A percentile compares a stretch with the other conserved stretches of the same genome.
Evolutionary conservation across 2,113 vertebrate genomes (phyloP).

Genomic region (Sapajus apella): DNA sequence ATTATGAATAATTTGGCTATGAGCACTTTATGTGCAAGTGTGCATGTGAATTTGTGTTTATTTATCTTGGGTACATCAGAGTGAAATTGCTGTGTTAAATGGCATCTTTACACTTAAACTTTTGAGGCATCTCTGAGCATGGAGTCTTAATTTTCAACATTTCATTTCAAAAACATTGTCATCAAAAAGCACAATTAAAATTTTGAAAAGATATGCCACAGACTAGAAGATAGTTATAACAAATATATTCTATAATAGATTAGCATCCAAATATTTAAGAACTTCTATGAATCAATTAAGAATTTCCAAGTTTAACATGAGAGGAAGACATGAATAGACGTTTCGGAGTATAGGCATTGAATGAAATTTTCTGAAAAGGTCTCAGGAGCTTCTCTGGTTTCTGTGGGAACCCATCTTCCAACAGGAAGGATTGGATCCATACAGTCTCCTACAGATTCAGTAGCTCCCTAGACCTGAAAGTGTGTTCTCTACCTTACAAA

Average conservation of each 20-base stretch:
- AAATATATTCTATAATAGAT: background rate
- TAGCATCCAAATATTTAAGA: background rate
- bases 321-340: background rate
- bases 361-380: background rate
- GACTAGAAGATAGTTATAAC: background rate
- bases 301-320: background rate
- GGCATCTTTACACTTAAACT: background rate
- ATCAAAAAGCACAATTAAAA: background rate
- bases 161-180: background rate
- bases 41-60: background rate
- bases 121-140: background rate
- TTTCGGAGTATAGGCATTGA: background rate
- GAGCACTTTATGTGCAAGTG: background rate
- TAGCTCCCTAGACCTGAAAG: background rate
- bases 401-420: background rate
- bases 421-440: background rate
- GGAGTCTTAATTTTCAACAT: background rate
- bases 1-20: background rate
- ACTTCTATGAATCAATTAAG: background rate
- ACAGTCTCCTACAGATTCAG: background rate
- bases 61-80: background rate
- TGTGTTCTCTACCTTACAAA: background rate
- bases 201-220: background rate
- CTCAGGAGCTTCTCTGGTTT: background rate
- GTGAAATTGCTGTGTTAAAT: background rate